Evolutionary conservation across 2,113 vertebrate genomes (phyloP), one percentile per base, ranked within the genome.

Genomic region (Ursus arctos): DNA sequence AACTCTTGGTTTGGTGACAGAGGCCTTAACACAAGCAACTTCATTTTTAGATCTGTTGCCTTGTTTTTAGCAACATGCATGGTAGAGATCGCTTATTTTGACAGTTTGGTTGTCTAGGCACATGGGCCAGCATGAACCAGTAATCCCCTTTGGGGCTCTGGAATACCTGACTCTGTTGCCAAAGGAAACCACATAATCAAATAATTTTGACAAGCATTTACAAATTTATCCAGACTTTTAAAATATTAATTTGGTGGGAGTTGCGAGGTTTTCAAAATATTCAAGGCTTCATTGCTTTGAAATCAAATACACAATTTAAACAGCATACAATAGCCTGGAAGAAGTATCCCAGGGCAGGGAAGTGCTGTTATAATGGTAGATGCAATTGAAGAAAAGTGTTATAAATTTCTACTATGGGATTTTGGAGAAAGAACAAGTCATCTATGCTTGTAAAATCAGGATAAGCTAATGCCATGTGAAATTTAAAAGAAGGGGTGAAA

Each of bases 311-410:
- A 28, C 51, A 83, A 43, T 89, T 95, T 90, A 83, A 96, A 33
- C 26, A 94, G 40, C 43, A 2, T 71, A 74, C 83, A 3, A 65
- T 36, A 91, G 53, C 47, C 47, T 36, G 47, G 47, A 91, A 80
- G 33, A 88, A 86, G 77, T 77, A 89, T 88, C 26, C 49, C 36
- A 82, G 76, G 33, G 21, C 36, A n/a, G 13, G 49, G 3, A 61
- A 87, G 33, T 79, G 71, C 55, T 95, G 31, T 83, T 94, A 22
- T 26, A 49, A 94, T 88, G 93, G 72, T 82, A 74, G 28, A 10
- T 93, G 67, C 74, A 83, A 83, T 86, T 96, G 79, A 89, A 77
- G 55, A n/a, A 43, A 96, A 94, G 19, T 67, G 47, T 71, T 49
- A 7, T 6, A 72, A 51, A 57, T 72, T 92, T 77, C 72, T 93